Conservation (phyloP, 2,797 vertebrate species). For the Coranthus polyacanthus region DNA sequence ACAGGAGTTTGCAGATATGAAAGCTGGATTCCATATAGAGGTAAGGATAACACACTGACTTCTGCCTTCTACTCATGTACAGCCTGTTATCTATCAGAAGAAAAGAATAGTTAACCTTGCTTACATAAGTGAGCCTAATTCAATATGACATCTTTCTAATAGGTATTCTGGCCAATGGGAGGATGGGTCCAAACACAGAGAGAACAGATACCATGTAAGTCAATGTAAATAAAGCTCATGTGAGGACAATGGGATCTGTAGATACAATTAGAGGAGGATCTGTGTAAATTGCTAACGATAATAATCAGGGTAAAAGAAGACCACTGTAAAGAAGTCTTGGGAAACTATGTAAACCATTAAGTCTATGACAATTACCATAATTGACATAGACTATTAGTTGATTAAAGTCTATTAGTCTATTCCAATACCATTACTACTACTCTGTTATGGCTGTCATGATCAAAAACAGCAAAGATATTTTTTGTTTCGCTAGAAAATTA, state of each 20-base stretch:
- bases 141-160: constrained; percentile 63
- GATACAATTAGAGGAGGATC: constrained; percentile 3
- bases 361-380: too few relatives aligned
- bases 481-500: neutral
- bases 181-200: constrained; percentile 23
- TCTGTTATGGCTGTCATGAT: neutral
- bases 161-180: constrained; percentile 31
- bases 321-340: neutral
- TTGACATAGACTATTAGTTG: too few relatives aligned
- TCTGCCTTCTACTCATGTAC: constrained; percentile 19
- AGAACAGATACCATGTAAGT: constrained; percentile 15
- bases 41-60: constrained; percentile 16
- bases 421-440: neutral
- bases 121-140: constrained; percentile 64
- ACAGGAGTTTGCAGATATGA: constrained; percentile 17
- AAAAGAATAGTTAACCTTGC: constrained; percentile 48
- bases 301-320: constrained; percentile 18
- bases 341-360: too few relatives aligned
- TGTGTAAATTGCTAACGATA: neutral
- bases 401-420: too few relatives aligned
- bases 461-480: too few relatives aligned
- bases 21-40: neutral
- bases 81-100: constrained; percentile 33
- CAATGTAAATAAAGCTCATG: constrained; percentile 23
- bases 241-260: neutral